Evolutionary conservation across 2,888 invertebrate genomes (phyloP), one percentile per base, ranked within the genome.

Genomic region (Aricia artaxerxes): DNA sequence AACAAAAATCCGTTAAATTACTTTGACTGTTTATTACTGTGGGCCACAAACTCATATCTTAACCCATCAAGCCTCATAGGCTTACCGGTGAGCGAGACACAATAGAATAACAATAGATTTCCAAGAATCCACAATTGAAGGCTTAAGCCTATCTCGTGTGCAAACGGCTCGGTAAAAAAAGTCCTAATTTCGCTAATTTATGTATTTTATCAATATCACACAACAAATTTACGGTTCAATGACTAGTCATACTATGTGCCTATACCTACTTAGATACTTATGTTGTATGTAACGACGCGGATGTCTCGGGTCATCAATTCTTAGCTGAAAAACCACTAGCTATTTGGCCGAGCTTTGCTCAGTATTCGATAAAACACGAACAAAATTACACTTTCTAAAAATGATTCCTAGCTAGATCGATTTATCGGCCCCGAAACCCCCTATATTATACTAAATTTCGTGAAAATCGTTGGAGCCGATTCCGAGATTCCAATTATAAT

Each of bases 11-110:
- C 35, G 35, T 69, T 69, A 69, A 69, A 13, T 69, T 4, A 11
- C 13, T 69, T 69, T 31, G 13, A 4, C 69, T 69, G 38, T 13
- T 69, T 16, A 69, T 69, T 69, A 4, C 13, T 35, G 64, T 35
- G 64, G 64, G 31, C 35, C 69, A 69, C 69, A 69, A 69, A 38
- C 64, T 64, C 64, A 5, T 69, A 69, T 16, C 69, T 69, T 69
- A 16, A 69, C 16, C 24, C 24, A 24, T 24, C 24, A 24, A 24
- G 24, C 24, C 24, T 24, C 24, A 24, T 24, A 24, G 24, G 24
- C 24, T 24, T 0, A 24, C 24, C 24, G 24, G 24, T 24, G 24
- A 24, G 24, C 24, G 0, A 24, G 24, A 24, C 24, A 24, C 24
- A 24, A 24, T 24, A 24, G 24, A 24, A 24, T 24, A 24, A 24